Evolutionary conservation across 2,797 vertebrate genomes (phyloP), one percentile per base, ranked within the genome.

Genomic region (Astyanax mexicanus): DNA sequence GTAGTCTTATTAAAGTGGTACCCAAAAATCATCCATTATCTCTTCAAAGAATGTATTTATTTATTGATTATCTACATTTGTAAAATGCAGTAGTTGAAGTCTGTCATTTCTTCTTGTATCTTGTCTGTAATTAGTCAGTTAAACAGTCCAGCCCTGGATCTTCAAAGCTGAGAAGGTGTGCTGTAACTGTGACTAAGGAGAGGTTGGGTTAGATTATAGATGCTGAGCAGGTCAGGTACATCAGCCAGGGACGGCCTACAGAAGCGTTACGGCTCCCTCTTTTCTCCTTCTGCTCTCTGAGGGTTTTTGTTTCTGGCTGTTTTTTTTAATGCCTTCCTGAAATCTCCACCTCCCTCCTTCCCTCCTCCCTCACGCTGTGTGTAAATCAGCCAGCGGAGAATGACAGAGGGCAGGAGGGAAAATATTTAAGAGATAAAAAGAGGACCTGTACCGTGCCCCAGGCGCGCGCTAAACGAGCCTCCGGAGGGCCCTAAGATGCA

Each of bases 331-430:
- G 88, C 92, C 89, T 94, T 92, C 90, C 92, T 93, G 88, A 91
- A 93, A 92, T 90, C 88, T 84, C 82, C 13, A 74, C 81, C 77
- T 90, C 89, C 92, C 88, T n/a, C n/a, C n/a, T n/a, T n/a, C n/a
- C 86, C 27, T 78, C 85, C 83, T 85, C 86, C 88, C 90, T 93
- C 92, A 93, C 91, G 89, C 89, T 88, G 91, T 52, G 88, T 80
- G 95, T 95, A 95, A 96, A 96, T 95, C 92, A 94, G 84, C 32
- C 84, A 19, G 82, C 90, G 88, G 91, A 95, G 95, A 95, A 95
- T 94, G 92, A 95, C 93, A 92, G 89, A 78, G 87, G 92, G 91
- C 88, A 92, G 87, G 92, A 93, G 91, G 89, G 85, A 93, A 93
- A 92, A 89, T 89, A 91, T 88, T 88, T 87, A 89, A 87, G 88